phyloP scores from a whole-genome alignment of 2,888 invertebrate genomes.

The Callimorpha dominula region DNA sequence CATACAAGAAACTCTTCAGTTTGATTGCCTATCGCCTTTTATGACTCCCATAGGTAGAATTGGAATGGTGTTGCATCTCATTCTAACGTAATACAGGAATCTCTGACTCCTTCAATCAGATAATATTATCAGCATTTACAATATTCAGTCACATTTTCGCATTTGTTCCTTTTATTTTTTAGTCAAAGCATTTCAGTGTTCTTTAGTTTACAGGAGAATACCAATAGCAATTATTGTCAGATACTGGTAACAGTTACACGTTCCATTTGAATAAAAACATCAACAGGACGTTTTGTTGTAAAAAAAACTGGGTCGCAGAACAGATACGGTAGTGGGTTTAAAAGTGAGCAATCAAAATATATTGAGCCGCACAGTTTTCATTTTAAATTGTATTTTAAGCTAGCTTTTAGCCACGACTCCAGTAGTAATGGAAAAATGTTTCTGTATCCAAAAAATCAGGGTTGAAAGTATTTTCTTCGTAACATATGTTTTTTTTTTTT shows the following conservation, averaged over 20 bases:
- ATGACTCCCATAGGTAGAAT: too few relatives aligned
- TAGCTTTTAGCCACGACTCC: constrained; percentile 13
- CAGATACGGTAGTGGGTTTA: constrained; percentile 14
- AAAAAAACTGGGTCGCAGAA: constrained; percentile 10
- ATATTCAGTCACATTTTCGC: too few relatives aligned
- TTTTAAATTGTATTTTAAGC: constrained; percentile 26
- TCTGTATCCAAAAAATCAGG: background rate
- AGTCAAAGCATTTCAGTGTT: too few relatives aligned
- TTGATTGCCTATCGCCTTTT: too few relatives aligned
- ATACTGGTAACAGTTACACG: background rate
- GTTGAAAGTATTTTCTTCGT: background rate
- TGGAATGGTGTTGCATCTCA: too few relatives aligned
- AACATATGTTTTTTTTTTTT: background rate
- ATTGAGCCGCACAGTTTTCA: constrained; percentile 25
- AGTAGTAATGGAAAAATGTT: background rate
- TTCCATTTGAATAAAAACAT: background rate
- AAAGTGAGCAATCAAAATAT: constrained; percentile 37
- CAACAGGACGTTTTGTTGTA: background rate
- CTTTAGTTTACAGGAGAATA: background rate
- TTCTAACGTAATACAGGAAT: too few relatives aligned
- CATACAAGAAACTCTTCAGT: too few relatives aligned
- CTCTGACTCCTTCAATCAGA: too few relatives aligned
- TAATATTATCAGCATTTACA: too few relatives aligned
- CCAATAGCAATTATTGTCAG: background rate
- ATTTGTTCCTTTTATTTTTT: too few relatives aligned